phyloP scores from a whole-genome alignment of 2,113 vertebrate species.

The Pachypanchax playfairii region DNA sequence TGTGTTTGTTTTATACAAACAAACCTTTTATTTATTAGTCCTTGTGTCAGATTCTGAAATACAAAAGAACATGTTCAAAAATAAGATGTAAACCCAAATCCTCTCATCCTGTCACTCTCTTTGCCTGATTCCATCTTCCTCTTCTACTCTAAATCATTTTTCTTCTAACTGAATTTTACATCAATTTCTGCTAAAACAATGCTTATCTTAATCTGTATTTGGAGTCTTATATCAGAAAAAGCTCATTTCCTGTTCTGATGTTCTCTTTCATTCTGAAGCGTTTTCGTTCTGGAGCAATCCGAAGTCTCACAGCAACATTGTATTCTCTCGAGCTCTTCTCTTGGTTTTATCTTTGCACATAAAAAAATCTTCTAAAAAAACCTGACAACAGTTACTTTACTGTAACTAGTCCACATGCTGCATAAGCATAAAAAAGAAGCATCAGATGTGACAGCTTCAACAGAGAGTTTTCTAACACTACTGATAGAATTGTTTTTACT shows the following conservation, averaged over 20 bases:
- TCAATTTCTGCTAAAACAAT: constrained; percentile 28
- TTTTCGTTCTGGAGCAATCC: constrained; percentile 55
- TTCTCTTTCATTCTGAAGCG: constrained; percentile 3
- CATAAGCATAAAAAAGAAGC: neutral
- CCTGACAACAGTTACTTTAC: constrained; percentile 2
- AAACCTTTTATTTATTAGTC: too few relatives aligned
- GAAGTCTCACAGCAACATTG: constrained; percentile 53
- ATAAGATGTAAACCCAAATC: neutral
- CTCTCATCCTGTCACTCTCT: constrained; percentile 20
- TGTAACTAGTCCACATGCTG: neutral
- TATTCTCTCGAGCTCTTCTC: neutral
- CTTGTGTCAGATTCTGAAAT: neutral
- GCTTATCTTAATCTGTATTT: constrained; percentile 14
- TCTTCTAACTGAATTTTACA: constrained; percentile 42
- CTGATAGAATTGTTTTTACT: constrained; percentile 1
- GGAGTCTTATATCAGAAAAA: constrained; percentile 29
- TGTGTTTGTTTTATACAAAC: too few relatives aligned
- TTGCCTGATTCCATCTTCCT: constrained; percentile 38
- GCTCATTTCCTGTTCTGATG: neutral
- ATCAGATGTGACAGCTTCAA: constrained; percentile 5
- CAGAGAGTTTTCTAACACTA: constrained; percentile 3
- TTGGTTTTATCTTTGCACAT: neutral
- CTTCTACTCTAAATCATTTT: constrained; percentile 5
- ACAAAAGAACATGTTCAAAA: too few relatives aligned
- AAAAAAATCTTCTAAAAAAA: neutral